Base-by-base conservation (phyloP, 2,797 vertebrate genomes). In the Neosalanx taihuensis region DNA sequence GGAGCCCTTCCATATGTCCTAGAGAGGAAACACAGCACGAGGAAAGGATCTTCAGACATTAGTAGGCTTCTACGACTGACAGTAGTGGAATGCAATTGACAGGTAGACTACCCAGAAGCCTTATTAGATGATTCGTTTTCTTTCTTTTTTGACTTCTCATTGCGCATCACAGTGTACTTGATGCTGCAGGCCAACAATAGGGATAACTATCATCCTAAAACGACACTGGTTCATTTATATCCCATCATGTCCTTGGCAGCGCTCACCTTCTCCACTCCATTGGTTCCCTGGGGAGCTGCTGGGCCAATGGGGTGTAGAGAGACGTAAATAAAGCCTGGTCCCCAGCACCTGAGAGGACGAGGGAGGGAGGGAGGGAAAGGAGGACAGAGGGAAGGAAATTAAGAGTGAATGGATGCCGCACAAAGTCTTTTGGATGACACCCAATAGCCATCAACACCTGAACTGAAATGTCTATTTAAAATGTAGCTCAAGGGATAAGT, bases 1-100 rank as follows among this genome's bases (percentile, higher is more conserved):
- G 97, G 97, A 73, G 97, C 95, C 6, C 98, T 96, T 71, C 98
- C 98, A 0, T 99, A 99, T 6, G 97, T 97, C 92, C 98, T 99
- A 76, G 30, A 68, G 64, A 73, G 1, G 18, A 10, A 46, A 70
- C 33, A 76, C 15, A 12, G 46, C 2, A 35, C 6, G 30, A 2
- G 33, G 23, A n/a, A 3, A 20, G 10, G 3, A 6, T 20, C 6
- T 58, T 58, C 23, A 58, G 4, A 23, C 56, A 33, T 63, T 30
- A 13, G 29, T 60, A n/a, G n/a, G 51, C 51, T n/a, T 17, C 15
- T 17, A 56, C 2, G 51, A 56, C 17, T 56, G 51, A 53, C 51
- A 56, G 18, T n/a, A 56, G 15, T n/a, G 51, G 51, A 3, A 56
- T 56, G 51, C 3, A n/a, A 56, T n/a, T 15, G 4, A 51, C 49